phyloP scores from a whole-genome alignment of 2,797 vertebrate genomes.

The Chiloscyllium punctatum region DNA sequence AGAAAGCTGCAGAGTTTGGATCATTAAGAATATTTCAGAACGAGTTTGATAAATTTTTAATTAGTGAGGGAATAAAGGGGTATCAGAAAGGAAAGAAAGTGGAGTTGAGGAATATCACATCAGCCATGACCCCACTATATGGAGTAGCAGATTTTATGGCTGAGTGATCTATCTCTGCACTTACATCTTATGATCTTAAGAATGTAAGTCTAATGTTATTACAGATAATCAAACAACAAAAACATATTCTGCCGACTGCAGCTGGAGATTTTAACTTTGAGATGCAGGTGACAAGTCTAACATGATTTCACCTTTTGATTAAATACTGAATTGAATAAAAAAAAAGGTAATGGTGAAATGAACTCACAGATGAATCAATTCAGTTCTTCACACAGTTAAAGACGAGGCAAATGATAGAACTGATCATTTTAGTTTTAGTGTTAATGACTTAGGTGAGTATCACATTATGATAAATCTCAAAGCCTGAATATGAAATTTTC shows the following conservation, averaged over 20 bases:
- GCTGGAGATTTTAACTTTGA: neutral
- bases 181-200: neutral
- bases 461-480: neutral
- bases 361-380: neutral
- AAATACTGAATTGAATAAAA: neutral
- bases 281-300: neutral
- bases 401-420: neutral
- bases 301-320: neutral
- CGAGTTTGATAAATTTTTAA: no score
- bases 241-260: neutral
- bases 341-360: neutral
- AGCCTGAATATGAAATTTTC: neutral
- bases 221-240: neutral
- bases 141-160: no score
- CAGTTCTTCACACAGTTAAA: neutral
- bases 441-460: neutral
- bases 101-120: no score
- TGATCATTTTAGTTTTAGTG: neutral
- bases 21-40: no score
- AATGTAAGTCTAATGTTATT: no score
- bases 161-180: no score
- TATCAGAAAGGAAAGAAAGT: no score
- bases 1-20: no score
- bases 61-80: no score
- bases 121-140: no score